A percentile compares a stretch with the other conserved stretches of the same genome.
phyloP scores from a whole-genome alignment of 2,113 vertebrate genomes.

The Plotosus lineatus region DNA sequence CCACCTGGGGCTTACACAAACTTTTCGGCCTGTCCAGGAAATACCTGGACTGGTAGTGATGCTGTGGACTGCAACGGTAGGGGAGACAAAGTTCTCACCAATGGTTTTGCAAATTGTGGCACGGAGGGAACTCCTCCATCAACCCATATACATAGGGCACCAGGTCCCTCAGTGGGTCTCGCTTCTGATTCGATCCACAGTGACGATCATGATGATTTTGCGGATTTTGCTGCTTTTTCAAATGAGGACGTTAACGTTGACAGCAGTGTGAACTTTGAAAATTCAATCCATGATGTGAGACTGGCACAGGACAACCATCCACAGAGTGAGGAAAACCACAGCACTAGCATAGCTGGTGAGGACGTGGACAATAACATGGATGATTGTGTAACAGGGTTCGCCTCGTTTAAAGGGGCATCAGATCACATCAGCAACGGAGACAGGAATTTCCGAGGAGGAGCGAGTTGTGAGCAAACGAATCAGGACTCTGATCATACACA shows the following conservation, averaged over 20 bases:
- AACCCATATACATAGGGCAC: constrained; percentile 63
- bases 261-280: constrained; percentile 57
- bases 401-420: constrained; percentile 19
- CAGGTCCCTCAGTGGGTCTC: constrained; percentile 59
- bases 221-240: constrained; percentile 88
- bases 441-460: constrained; percentile 51
- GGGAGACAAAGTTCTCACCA: constrained; percentile 81
- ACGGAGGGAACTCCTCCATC: constrained; percentile 61
- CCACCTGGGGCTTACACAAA: constrained; percentile 60
- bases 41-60: constrained; percentile 49
- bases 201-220: constrained; percentile 74
- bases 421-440: constrained; percentile 56
- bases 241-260: constrained; percentile 59
- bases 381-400: constrained; percentile 47
- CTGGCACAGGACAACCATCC: constrained; percentile 61
- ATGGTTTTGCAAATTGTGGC: constrained; percentile 80
- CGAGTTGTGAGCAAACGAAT: constrained; percentile 51
- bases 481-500: constrained; percentile 53
- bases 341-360: constrained; percentile 37
- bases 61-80: constrained; percentile 76
- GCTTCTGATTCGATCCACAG: neutral
- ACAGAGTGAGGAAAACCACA: constrained; percentile 53
- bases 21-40: constrained; percentile 46
- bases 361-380: constrained; percentile 59
- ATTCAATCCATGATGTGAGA: constrained; percentile 59